Percentiles rank a stretch among this genome's conserved stretches.
Evolutionary conservation across 2,113 vertebrate genomes (phyloP).

Genomic region (Myanophis thanlyinensis): DNA sequence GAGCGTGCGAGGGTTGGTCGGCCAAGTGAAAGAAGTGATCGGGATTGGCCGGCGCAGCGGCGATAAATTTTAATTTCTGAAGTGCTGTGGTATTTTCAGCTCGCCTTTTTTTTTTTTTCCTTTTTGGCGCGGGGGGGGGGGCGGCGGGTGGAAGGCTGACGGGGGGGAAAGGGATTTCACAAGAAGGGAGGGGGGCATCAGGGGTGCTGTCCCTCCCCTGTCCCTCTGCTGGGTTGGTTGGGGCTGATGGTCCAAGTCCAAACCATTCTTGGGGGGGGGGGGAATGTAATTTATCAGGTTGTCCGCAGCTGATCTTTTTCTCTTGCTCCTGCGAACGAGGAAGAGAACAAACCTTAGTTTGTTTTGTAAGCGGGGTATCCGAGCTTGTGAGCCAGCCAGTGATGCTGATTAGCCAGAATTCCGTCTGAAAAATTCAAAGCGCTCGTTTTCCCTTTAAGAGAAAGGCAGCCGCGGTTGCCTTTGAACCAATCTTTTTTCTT

Average conservation of each 20-base stretch:
- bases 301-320: neutral
- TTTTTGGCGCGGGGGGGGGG: too few relatives aligned
- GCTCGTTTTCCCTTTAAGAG: neutral
- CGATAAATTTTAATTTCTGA: constrained; percentile 12
- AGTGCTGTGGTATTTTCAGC: neutral
- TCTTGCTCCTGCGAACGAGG: neutral
- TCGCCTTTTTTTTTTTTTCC: neutral
- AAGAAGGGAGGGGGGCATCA: neutral
- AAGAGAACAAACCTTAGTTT: neutral
- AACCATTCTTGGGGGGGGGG: neutral
- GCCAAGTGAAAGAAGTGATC: neutral
- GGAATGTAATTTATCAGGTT: too few relatives aligned
- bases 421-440: neutral
- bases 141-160: neutral
- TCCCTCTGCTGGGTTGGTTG: neutral
- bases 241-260: neutral
- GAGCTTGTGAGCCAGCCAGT: neutral
- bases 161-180: neutral
- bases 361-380: neutral
- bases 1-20: neutral
- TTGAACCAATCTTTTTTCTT: neutral
- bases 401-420: neutral
- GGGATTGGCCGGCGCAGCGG: constrained; percentile 4
- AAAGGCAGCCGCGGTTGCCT: neutral
- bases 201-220: neutral